phyloP scores from a whole-genome alignment of 2,888 invertebrate species.

The Drosophila neonasuta region DNA sequence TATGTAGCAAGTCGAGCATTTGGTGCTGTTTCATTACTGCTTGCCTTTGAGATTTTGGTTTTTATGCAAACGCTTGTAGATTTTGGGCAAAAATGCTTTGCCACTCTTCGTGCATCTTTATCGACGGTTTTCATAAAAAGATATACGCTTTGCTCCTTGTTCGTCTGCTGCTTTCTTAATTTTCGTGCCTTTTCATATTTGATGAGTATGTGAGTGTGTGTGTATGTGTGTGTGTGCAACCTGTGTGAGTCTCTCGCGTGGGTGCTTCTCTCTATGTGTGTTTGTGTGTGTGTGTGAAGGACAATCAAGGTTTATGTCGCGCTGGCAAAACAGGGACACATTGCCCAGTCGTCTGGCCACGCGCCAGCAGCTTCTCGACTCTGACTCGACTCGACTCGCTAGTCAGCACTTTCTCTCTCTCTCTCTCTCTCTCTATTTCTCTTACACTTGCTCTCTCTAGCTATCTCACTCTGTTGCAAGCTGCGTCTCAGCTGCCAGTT shows the following conservation, averaged over 20 bases:
- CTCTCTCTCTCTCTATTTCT: no score
- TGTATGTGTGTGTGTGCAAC: slow-evolving; percentile 5
- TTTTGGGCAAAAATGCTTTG: background rate
- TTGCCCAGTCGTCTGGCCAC: slow-evolving; percentile 10
- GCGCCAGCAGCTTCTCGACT: background rate
- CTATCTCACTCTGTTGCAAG: background rate
- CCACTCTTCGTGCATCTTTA: background rate
- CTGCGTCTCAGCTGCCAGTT: background rate
- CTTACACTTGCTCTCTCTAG: no score
- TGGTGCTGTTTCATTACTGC: slow-evolving; percentile 11
- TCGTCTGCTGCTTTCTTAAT: slow-evolving; percentile 35
- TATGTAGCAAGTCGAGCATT: background rate
- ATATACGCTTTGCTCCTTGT: slow-evolving; percentile 4
- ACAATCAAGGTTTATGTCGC: slow-evolving; percentile 39
- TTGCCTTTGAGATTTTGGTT: slow-evolving; percentile 23
- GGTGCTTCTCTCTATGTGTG: slow-evolving; percentile 4
- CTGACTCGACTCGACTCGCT: background rate
- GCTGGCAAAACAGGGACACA: slow-evolving; percentile 18
- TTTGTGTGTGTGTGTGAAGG: slow-evolving; percentile 29
- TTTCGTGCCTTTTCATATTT: slow-evolving; percentile 55
- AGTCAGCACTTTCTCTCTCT: no score
- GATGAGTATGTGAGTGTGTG: slow-evolving; percentile 45
- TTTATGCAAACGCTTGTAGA: slow-evolving; percentile 39
- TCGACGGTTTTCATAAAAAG: slow-evolving; percentile 7
- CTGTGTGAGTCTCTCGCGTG: slow-evolving; percentile 9